Conservation (phyloP, 2,113 vertebrate genomes). For the Python bivittatus region DNA sequence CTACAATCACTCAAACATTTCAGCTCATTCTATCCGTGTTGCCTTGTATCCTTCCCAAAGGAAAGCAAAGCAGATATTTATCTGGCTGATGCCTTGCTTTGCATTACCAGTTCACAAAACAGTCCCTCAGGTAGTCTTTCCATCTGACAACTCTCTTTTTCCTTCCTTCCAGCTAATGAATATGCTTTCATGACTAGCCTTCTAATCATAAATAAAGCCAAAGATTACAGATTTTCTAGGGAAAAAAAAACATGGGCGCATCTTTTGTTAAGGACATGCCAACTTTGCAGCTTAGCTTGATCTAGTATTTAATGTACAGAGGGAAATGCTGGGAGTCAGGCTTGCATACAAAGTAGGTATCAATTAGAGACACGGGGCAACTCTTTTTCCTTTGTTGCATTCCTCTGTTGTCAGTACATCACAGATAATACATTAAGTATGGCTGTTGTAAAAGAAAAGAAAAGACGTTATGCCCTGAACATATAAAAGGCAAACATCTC, state of each 20-base stretch:
- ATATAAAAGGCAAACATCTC: not conserved
- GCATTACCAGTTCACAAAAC: no score
- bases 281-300: not conserved
- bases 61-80: not conserved
- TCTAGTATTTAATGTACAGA: not conserved
- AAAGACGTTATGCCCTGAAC: not conserved
- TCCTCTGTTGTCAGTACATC: not conserved
- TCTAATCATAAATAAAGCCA: not conserved
- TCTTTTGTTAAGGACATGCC: not conserved
- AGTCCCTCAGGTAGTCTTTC: not conserved
- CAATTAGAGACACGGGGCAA: not conserved
- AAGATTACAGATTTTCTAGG: not conserved
- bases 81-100: not conserved
- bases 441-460: not conserved
- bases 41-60: not conserved
- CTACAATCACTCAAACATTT: not conserved
- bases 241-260: not conserved
- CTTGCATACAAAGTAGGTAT: not conserved
- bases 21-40: not conserved
- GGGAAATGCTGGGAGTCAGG: not conserved
- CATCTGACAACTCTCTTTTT: not conserved
- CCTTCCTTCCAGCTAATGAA: not conserved
- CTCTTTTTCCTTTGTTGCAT: not conserved
- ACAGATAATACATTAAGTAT: not conserved
- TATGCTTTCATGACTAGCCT: not conserved